These are phyloP conservation scores for Sebastes hubbsi DNA, from an alignment of 2,797 vertebrate species.

Conservation along the genomic window DNA sequence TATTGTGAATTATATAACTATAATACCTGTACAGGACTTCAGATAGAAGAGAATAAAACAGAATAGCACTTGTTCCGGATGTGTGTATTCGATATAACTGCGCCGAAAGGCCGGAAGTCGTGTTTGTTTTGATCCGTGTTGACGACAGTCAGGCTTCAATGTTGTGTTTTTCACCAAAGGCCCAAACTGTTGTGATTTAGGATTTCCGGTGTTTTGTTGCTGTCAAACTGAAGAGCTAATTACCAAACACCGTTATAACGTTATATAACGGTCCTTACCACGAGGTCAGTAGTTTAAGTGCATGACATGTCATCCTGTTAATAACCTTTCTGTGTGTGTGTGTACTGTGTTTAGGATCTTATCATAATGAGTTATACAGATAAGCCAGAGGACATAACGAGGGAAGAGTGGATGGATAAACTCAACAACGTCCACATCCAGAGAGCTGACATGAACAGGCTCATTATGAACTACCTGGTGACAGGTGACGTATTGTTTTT, in stretches of 20 bases:
- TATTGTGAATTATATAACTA: conserved; percentile 36
- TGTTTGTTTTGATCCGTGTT: conserved; percentile 67
- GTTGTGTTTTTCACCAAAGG: conserved; percentile 72
- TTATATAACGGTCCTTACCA: background rate
- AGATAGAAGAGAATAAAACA: background rate
- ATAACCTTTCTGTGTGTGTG: background rate
- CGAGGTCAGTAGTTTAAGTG: fast-evolving
- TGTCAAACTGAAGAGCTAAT: background rate
- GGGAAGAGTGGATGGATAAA: conserved; percentile 99
- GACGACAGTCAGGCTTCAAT: conserved; percentile 63
- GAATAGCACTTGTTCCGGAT: fast-evolving
- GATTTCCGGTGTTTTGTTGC: conserved; percentile 27
- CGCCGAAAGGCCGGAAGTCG: background rate
- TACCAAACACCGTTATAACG: background rate
- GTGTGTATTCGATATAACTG: background rate
- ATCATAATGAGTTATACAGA: conserved; percentile 98
- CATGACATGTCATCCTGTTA: background rate
- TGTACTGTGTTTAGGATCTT: conserved; percentile 40
- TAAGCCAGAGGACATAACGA: conserved; percentile 97
- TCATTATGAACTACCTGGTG: conserved; percentile 99
- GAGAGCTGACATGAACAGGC: conserved; percentile 98
- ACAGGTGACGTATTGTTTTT: conserved; percentile 84
- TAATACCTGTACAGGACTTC: background rate
- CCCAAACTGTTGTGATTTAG: conserved; percentile 40
- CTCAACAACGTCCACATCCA: conserved; percentile 98